Base-by-base conservation (phyloP, 2,113 vertebrate species). In the Cochlearius cochlearius region DNA sequence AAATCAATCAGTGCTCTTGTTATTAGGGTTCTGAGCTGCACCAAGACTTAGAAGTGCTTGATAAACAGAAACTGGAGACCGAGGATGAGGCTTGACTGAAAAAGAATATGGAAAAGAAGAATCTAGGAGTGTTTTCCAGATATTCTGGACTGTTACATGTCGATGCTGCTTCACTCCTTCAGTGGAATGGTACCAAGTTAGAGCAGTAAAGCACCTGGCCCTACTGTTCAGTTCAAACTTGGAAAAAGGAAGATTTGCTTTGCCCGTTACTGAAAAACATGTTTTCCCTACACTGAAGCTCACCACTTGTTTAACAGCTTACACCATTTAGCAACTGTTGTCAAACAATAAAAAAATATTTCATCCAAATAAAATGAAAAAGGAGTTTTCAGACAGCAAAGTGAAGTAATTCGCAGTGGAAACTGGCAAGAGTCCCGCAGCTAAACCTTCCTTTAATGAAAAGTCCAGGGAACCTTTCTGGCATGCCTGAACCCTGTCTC, bases 251-350 rank as follows among this genome's bases (percentile, higher is more conserved):
- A 10, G 25, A 43, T 8, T 76, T 92, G n/a, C 47, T 94, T 91
- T 89, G 47, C 26, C 16, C 7, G 1, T 77, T 78, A 67, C 38
- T 43, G 52, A 52, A 76, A 73, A 88, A 45, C 7, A 22, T 12
- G 7, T 60, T 69, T 79, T 82, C 10, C 86, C 74, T 76, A 45
- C 15, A 43, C 69, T 92, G 45, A 83, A 79, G 52, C 45, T 55
- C 50, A 93, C 78, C 38, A 76, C 47, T 73, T 88, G 29, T 92
- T 85, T 93, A 86, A 92, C n/a, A 93, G 85, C 29, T 93, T 87
- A 66, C 8, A 27, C 29, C 84, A 10, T 89, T 84, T 74, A 96
- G 59, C 53, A 92, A 50, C 38, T 63, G 77, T 38, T 68, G 41
- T 58, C 38, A 94, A 80, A 90, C 20, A 88, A 50, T 26, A n/a